phyloP scores from a whole-genome alignment of 2,888 invertebrate genomes.

The Acronicta psi region DNA sequence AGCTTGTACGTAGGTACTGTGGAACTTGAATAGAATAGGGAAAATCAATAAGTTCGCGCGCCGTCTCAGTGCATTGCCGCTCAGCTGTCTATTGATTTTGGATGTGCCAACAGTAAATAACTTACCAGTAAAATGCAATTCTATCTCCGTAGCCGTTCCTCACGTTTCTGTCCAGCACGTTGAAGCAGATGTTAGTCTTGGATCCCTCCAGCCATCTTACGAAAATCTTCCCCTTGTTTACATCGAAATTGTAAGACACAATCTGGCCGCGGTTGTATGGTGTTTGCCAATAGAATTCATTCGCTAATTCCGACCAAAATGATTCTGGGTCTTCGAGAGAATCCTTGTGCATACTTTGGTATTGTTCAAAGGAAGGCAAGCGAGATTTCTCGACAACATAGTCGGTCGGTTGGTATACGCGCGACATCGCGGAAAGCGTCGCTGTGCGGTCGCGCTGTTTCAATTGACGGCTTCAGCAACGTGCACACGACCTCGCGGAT shows the following conservation, averaged over 20 bases:
- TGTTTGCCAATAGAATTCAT: conserved; percentile 97
- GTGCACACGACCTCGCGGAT: conserved; percentile 34
- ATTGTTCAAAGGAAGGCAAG: conserved; percentile 90
- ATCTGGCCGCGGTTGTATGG: conserved; percentile 93
- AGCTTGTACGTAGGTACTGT: conserved; percentile 22
- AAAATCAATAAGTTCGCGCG: conserved; percentile 85
- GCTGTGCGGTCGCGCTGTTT: conserved; percentile 33
- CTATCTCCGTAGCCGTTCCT: conserved; percentile 96
- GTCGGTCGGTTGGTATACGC: conserved; percentile 90
- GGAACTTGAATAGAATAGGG: conserved; percentile 36
- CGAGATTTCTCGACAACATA: conserved; percentile 91
- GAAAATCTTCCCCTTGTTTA: conserved; percentile 95
- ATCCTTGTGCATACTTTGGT: conserved; percentile 94
- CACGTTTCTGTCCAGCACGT: conserved; percentile 97
- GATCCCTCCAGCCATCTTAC: conserved; percentile 99
- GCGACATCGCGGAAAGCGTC: conserved; percentile 88
- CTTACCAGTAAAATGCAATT: conserved; percentile 98
- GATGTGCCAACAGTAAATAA: conserved; percentile 55
- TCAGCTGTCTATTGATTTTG: conserved; percentile 81
- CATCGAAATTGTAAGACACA: conserved; percentile 97
- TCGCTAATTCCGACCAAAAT: conserved; percentile 98
- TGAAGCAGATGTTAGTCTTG: conserved; percentile 98
- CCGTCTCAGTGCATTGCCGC: conserved; percentile 77
- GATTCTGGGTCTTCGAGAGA: conserved; percentile 96
- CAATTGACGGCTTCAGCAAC: conserved; percentile 26